Evolutionary conservation across 2,888 invertebrate genomes (phyloP).

Genomic region (Gymnosoma rotundatum): DNA sequence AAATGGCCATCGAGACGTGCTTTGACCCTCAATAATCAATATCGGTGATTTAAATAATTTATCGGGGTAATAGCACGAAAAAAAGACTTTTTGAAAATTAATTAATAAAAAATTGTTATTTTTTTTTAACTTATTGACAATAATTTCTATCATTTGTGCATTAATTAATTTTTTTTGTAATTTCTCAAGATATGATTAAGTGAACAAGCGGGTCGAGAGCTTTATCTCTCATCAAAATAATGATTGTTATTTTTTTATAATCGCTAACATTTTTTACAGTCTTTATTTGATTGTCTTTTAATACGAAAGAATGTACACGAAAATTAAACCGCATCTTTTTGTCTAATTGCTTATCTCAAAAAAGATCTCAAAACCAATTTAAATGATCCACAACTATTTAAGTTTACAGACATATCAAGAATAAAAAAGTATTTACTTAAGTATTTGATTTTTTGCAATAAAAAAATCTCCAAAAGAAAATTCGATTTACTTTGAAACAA

Average conservation of each 20-base stretch:
- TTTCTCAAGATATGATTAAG: conserved; percentile 10
- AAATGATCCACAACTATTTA: too few species aligned
- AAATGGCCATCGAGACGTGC: too few species aligned
- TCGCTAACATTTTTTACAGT: conserved; percentile 51
- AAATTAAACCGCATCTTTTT: too few species aligned
- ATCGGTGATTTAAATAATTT: too few species aligned
- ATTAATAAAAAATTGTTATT: background rate
- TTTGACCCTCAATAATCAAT: too few species aligned
- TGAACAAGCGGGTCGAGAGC: background rate
- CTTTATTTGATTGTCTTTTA: background rate
- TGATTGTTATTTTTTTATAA: conserved; percentile 48
- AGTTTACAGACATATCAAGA: too few species aligned
- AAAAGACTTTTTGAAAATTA: background rate
- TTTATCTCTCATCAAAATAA: conserved; percentile 50
- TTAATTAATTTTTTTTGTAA: conserved; percentile 3
- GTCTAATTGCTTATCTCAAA: too few species aligned
- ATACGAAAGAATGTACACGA: background rate
- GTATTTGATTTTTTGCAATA: too few species aligned
- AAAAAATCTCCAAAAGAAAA: too few species aligned
- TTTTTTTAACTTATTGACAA: conserved; percentile 15
- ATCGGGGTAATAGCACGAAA: too few species aligned
- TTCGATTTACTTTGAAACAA: background rate
- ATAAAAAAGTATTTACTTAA: too few species aligned
- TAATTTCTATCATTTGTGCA: conserved; percentile 29
- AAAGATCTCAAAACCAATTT: too few species aligned